Base-by-base conservation (phyloP, 2,888 invertebrate genomes). In the Entomobrya proxima region DNA sequence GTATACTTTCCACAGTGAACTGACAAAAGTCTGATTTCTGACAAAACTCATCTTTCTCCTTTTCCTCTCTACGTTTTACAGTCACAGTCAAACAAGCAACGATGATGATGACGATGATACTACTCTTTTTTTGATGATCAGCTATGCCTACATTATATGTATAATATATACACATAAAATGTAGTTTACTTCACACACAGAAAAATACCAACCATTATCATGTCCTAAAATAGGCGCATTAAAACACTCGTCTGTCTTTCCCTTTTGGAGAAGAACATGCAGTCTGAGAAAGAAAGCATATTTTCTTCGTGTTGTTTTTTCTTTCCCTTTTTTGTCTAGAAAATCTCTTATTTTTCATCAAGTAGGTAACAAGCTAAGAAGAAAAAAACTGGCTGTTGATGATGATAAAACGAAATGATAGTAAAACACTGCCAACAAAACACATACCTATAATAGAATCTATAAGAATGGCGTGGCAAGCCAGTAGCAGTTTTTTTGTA, bases 341-440 rank as follows among this genome's bases (percentile, higher is more conserved):
- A 72, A 72, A 72, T 72, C 72, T 72, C 21, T 75, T 37, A 52
- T 35, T 37, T 32, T 37, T 75, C 21, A 44, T 72, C 72, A 50
- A 72, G 27, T 72, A 44, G 72, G 72, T 72, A 75, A 75, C 75
- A 75, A 75, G 61, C 27, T 77, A 61, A 61, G 24, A 61, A 61
- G 24, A 50, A 75, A 55, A 40, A 32, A 15, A 15, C 37, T 47
- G 30, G 30, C 13, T 58, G 72, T n/a, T 47, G 27, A 30, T 47
- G 72, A 64, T 64, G 37, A 18, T 40, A 44, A 1, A 1, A 44
- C 7, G 30, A 55, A 15, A 24, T 18, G 50, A 50, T n/a, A 32
- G 52, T 6, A 18, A 72, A 11, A 30, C 50, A 13, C 9, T 21
- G 47, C 27, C n/a, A n/a, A n/a, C n/a, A n/a, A n/a, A n/a, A n/a